These are phyloP conservation scores for Trichomalopsis sarcophagae DNA, from an alignment of 1,140 invertebrate genomes.

Conservation along the genomic window DNA sequence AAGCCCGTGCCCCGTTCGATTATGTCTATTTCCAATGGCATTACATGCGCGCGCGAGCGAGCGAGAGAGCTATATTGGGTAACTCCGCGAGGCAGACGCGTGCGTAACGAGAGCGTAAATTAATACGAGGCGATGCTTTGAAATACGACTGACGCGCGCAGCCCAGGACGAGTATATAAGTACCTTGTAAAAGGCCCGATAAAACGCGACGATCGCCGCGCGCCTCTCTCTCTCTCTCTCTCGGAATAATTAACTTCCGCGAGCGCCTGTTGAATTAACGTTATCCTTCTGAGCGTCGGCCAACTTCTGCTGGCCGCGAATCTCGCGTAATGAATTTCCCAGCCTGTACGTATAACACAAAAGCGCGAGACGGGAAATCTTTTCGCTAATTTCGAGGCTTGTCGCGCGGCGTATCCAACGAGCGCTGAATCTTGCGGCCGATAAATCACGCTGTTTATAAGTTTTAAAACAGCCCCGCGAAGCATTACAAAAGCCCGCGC, in stretches of 20 bases:
- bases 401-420: not conserved
- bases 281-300: not conserved
- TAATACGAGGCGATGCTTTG: constrained; percentile 33
- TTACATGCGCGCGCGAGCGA: not conserved
- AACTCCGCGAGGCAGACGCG: not conserved
- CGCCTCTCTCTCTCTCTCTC: not conserved
- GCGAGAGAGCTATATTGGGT: not conserved
- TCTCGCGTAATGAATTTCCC: constrained; percentile 37
- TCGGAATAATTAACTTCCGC: constrained; percentile 38
- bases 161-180: not conserved
- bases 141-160: constrained; percentile 20
- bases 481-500: constrained; percentile 34
- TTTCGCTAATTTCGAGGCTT: not conserved
- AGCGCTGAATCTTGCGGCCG: constrained; percentile 13
- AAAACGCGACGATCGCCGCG: constrained; percentile 29
- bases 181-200: constrained; percentile 32
- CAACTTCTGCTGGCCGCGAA: constrained; percentile 32
- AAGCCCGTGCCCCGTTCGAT: not conserved
- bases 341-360: too few species aligned
- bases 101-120: constrained; percentile 32
- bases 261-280: constrained; percentile 13
- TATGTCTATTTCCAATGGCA: not conserved
- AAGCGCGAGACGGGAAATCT: too few species aligned
- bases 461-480: constrained; percentile 32
- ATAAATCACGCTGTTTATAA: constrained; percentile 48